Evolutionary conservation across 1,140 invertebrate species (phyloP).

Genomic region (Coenobita brevimanus): DNA sequence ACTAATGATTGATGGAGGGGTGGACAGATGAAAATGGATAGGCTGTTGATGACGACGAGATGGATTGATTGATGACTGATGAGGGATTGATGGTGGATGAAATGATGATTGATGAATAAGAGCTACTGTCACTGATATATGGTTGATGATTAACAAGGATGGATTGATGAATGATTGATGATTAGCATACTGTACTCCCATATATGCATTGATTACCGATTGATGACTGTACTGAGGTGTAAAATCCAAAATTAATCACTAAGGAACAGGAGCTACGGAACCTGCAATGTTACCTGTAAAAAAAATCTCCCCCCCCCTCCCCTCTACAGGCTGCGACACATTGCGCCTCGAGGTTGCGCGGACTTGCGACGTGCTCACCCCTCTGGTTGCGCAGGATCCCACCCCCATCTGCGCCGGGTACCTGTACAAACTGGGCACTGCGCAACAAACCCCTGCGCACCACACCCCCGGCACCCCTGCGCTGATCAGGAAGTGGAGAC

Average conservation of each 20-base stretch:
- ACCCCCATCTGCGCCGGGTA: constrained; percentile 84
- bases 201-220: no score
- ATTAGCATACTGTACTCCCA: no score
- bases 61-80: constrained; percentile 93
- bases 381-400: constrained; percentile 73
- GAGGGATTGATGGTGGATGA: constrained; percentile 76
- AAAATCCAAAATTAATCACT: no score
- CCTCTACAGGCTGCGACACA: constrained; percentile 78
- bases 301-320: neutral
- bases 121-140: no score
- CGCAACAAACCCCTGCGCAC: no score
- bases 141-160: no score
- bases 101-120: neutral
- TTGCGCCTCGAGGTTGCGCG: constrained; percentile 90
- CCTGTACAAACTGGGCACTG: constrained; percentile 82
- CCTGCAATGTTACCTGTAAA: constrained; percentile 46
- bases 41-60: no score
- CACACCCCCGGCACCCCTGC: constrained; percentile 71
- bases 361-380: constrained; percentile 82
- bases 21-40: no score
- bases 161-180: no score
- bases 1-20: no score
- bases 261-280: no score
- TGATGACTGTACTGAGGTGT: no score
- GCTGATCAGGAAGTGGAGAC: constrained; percentile 80